These are phyloP conservation scores for Aphis gossypii DNA, from an alignment of 1,140 invertebrate genomes.

Conservation along the genomic window DNA sequence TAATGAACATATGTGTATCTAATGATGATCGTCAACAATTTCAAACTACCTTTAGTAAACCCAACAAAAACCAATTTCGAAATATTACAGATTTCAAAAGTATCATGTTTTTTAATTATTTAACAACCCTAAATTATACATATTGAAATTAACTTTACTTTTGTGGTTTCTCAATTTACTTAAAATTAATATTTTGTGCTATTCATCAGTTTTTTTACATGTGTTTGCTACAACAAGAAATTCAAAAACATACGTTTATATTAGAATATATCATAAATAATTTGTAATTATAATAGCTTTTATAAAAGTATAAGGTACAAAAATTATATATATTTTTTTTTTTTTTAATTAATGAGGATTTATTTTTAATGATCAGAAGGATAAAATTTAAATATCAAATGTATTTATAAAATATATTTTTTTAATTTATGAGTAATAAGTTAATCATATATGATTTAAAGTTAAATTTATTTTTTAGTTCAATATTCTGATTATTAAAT, in stretches of 20 bases:
- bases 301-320: not conserved
- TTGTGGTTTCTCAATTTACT: not conserved
- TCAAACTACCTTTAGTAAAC: not conserved
- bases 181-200: not conserved
- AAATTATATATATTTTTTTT: too few relatives aligned
- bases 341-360: not conserved
- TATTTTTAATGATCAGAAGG: not conserved
- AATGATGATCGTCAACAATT: not conserved
- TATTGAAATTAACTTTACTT: not conserved
- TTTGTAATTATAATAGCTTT: not conserved
- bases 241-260: not conserved
- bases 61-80: not conserved
- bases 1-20: constrained; percentile 25
- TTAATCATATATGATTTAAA: not conserved
- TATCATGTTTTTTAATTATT: constrained; percentile 27
- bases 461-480: not conserved
- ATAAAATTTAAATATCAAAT: not conserved
- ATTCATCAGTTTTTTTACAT: not conserved
- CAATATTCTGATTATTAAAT: not conserved
- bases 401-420: too few relatives aligned
- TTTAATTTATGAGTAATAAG: too few relatives aligned
- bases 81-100: constrained; percentile 26
- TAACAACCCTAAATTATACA: constrained; percentile 4
- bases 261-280: not conserved
- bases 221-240: not conserved